Conservation (phyloP, 2,888 invertebrate genomes). For the Agonopterix arenella region DNA sequence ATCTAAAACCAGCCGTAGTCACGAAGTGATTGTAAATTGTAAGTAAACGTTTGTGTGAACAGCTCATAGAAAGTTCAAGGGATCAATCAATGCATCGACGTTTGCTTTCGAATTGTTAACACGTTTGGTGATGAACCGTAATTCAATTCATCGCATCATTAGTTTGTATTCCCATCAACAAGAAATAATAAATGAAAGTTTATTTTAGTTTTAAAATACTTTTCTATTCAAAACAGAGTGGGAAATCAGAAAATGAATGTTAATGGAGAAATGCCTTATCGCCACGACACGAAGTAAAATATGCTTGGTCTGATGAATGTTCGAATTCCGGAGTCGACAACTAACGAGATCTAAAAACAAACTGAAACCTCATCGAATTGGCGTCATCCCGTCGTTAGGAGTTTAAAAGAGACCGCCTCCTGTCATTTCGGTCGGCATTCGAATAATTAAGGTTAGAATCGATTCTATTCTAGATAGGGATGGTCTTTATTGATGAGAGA, state of each 20-base stretch:
- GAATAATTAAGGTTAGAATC: slow-evolving; percentile 56
- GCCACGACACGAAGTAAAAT: slow-evolving; percentile 49
- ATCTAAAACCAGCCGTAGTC: slow-evolving; percentile 19
- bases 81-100: slow-evolving; percentile 34
- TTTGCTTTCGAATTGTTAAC: slow-evolving; percentile 30
- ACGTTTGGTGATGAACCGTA: slow-evolving; percentile 23
- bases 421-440: slow-evolving; percentile 47
- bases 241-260: slow-evolving; percentile 37
- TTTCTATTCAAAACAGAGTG: slow-evolving; percentile 12
- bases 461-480: slow-evolving; percentile 48
- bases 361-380: slow-evolving; percentile 45
- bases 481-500: slow-evolving; percentile 54
- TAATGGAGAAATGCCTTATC: slow-evolving; percentile 59
- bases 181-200: slow-evolving; percentile 27
- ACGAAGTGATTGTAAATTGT: slow-evolving; percentile 50
- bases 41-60: slow-evolving; percentile 28
- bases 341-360: slow-evolving; percentile 64
- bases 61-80: slow-evolving; percentile 24
- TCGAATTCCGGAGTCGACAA: slow-evolving; percentile 43
- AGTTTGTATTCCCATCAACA: slow-evolving; percentile 1
- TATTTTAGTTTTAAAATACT: slow-evolving; percentile 55
- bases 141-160: not conserved
- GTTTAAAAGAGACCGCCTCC: slow-evolving; percentile 45
- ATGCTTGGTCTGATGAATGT: slow-evolving; percentile 58
- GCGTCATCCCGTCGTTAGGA: slow-evolving; percentile 43